Percentiles rank a stretch among this genome's conserved stretches.
These are phyloP conservation scores for Petroica traversi DNA, from an alignment of 2,113 vertebrate genomes.

Conservation along the genomic window DNA sequence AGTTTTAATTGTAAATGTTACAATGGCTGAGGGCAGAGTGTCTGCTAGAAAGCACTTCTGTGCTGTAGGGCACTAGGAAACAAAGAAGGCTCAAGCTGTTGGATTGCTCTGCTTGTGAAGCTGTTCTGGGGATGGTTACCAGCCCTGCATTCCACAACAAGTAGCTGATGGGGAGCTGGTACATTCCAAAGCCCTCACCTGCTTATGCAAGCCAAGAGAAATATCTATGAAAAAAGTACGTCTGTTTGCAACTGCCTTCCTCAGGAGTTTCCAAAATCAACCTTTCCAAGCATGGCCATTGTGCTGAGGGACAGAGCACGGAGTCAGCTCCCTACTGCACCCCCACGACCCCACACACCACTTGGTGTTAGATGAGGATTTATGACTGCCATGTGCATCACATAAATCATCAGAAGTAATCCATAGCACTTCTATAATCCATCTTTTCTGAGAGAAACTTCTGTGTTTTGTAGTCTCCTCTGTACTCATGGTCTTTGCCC, in stretches of 20 bases:
- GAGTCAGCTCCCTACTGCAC: background rate
- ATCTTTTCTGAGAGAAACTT: background rate
- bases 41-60: background rate
- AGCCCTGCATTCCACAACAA: background rate
- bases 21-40: background rate
- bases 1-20: background rate
- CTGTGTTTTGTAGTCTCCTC: background rate
- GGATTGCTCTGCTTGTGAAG: background rate
- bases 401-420: background rate
- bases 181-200: background rate
- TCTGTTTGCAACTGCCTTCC: background rate
- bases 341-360: fast-evolving
- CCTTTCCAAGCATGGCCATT: background rate
- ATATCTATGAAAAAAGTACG: background rate
- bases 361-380: background rate
- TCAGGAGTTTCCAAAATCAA: background rate
- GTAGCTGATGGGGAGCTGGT: background rate
- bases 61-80: background rate
- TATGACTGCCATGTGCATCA: background rate
- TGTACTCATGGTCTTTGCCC: background rate
- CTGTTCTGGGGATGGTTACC: background rate
- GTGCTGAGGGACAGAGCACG: background rate
- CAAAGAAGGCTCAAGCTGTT: background rate
- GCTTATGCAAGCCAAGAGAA: background rate
- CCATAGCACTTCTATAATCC: background rate